Conservation (phyloP, 2,888 invertebrate species). For the Taenaris catops region DNA sequence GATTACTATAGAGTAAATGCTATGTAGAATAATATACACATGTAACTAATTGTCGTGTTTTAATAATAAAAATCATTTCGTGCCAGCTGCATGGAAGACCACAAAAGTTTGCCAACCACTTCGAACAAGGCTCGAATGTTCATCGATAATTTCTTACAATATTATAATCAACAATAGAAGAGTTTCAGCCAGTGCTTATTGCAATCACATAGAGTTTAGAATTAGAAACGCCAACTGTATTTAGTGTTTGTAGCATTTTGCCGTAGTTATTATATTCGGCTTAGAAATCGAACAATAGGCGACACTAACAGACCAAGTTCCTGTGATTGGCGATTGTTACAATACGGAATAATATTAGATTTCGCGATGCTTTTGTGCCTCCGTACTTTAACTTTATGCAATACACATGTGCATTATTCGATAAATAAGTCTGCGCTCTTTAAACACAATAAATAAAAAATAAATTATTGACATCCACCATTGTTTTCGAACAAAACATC, state of each 20-base stretch:
- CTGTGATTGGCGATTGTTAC: constrained; percentile 53
- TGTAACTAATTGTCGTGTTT: too few relatives aligned
- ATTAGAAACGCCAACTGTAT: constrained; percentile 7
- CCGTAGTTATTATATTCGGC: constrained; percentile 28
- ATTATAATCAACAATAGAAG: constrained; percentile 15
- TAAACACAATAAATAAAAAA: too few relatives aligned
- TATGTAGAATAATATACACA: too few relatives aligned
- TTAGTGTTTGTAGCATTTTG: constrained; percentile 21
- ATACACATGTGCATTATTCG: constrained; percentile 27
- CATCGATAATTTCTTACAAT: constrained; percentile 31
- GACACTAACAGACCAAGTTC: constrained; percentile 50
- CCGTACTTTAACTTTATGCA: constrained; percentile 36
- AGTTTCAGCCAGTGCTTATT: constrained; percentile 20
- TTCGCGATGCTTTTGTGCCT: constrained; percentile 39
- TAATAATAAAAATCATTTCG: constrained; percentile 12
- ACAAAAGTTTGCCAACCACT: constrained; percentile 45
- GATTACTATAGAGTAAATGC: too few relatives aligned
- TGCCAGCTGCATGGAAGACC: constrained; percentile 36
- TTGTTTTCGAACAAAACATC: too few relatives aligned
- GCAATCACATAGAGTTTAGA: constrained; percentile 19
- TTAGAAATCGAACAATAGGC: constrained; percentile 48
- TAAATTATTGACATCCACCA: too few relatives aligned
- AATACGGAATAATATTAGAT: constrained; percentile 44
- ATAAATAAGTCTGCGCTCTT: constrained; percentile 28
- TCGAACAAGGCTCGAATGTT: constrained; percentile 30